Evolutionary conservation across 1,140 invertebrate species (phyloP), one percentile per base, ranked within the genome.

Genomic region (Mamestra configurata): DNA sequence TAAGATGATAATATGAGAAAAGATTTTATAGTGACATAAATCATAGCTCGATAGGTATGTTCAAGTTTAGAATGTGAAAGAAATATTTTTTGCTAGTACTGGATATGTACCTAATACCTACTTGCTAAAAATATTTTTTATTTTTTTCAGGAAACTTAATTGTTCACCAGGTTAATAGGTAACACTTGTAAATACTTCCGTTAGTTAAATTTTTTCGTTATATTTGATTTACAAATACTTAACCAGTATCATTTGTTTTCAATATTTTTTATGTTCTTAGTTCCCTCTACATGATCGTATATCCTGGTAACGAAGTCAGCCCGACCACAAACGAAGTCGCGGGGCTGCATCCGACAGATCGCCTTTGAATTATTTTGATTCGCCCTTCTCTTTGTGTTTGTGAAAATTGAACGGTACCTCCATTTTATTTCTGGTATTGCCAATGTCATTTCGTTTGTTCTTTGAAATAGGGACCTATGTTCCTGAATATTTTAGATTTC

Each of bases 291-390:
- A 59, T 40, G 10, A 46, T 27, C 35, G 0, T 75, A 75, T 6
- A 75, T 75, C 72, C 13, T 59, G 18, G 27, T 77, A 40, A 49
- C n/a, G 13, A 10, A 31, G 71, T 77, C 37, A 31, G 71, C 73
- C 37, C 11, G 59, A 75, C 70, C 70, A 49, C 81, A 82, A 79
- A 79, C 55, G 72, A 77, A 31, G 66, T 46, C 72, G 57, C 57
- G 22, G 43, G 37, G 46, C 81, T 82, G 81, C 72, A 79, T 71
- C 73, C 71, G 78, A 79, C 81, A 80, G 70, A 76, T 37, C 59
- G 71, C 46, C 66, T 80, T 80, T 73, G 79, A 64, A 53, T 76
- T 80, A 80, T 80, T 80, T 80, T 70, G 71, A 80, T 80, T 80
- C 61, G 46, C 51, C 37, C 79, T 75, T 59, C 46, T 76, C 73